These are phyloP conservation scores for Himalopsyche anomala DNA, from an alignment of 2,888 invertebrate genomes.

Conservation along the genomic window DNA sequence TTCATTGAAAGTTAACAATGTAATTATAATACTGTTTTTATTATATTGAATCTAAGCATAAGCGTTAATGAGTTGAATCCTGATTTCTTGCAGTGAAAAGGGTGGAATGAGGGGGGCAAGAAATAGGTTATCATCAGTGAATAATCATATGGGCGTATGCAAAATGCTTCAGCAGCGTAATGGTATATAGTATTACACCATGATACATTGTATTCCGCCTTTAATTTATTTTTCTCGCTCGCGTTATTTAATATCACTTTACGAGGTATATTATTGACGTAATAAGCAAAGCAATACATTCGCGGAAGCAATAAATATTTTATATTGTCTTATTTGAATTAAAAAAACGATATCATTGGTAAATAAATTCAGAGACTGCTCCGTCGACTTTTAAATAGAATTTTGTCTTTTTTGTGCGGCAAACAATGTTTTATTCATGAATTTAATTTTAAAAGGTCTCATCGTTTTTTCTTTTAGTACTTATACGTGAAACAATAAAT, in stretches of 20 bases:
- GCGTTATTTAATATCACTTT: not conserved
- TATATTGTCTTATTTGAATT: too few species aligned
- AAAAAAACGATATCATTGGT: slow-evolving; percentile 1
- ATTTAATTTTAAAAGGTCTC: slow-evolving; percentile 11
- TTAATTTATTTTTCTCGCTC: not conserved
- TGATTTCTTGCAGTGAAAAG: not conserved
- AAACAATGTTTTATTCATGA: slow-evolving; percentile 1
- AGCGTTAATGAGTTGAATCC: too few species aligned
- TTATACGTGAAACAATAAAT: slow-evolving; percentile 13
- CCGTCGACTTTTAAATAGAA: slow-evolving; percentile 2
- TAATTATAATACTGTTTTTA: too few species aligned
- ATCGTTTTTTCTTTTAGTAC: not conserved
- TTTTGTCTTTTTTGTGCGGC: not conserved
- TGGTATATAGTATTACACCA: not conserved
- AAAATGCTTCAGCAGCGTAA: not conserved
- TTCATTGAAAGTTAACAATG: too few species aligned
- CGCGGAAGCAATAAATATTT: too few species aligned
- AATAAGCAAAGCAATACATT: not conserved
- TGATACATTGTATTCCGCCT: not conserved
- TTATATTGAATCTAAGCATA: too few species aligned
- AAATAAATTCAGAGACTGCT: not conserved
- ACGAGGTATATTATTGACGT: not conserved
- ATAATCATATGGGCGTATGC: slow-evolving; percentile 6
- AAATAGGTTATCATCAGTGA: not conserved
- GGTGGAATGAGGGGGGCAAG: not conserved